A percentile compares a stretch with the other conserved stretches of the same genome.
phyloP scores from a whole-genome alignment of 2,888 invertebrate genomes.

The Chrysotoxum bicinctum region DNA sequence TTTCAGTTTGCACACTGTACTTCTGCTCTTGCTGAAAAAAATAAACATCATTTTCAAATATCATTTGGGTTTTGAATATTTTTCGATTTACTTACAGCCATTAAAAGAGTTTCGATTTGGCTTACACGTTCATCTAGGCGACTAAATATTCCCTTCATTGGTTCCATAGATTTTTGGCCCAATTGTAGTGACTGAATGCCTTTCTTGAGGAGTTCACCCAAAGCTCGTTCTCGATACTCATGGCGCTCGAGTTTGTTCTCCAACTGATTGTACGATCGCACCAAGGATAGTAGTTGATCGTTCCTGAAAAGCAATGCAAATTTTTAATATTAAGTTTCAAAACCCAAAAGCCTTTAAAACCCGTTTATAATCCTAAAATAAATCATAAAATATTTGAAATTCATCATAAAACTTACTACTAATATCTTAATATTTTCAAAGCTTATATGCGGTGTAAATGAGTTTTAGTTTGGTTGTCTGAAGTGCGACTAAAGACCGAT shows the following conservation, averaged over 20 bases:
- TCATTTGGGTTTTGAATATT: not conserved
- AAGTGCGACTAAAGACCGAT: too few relatives aligned
- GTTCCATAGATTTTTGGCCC: slow-evolving; percentile 87
- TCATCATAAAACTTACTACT: too few relatives aligned
- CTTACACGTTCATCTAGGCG: slow-evolving; percentile 89
- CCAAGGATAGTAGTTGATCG: slow-evolving; percentile 90
- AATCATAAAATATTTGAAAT: too few relatives aligned
- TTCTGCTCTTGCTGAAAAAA: slow-evolving; percentile 80
- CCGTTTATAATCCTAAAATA: too few relatives aligned
- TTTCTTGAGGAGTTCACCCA: slow-evolving; percentile 91
- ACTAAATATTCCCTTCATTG: slow-evolving; percentile 86
- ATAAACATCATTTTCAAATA: not conserved
- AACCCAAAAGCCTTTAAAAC: too few relatives aligned
- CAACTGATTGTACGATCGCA: slow-evolving; percentile 89
- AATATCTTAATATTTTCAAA: too few relatives aligned
- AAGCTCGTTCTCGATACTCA: slow-evolving; percentile 89
- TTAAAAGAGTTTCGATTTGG: slow-evolving; percentile 89
- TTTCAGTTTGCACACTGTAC: slow-evolving; percentile 79
- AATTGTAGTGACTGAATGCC: slow-evolving; percentile 88
- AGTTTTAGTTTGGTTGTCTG: too few relatives aligned
- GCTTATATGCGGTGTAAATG: too few relatives aligned
- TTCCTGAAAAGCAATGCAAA: slow-evolving; percentile 33
- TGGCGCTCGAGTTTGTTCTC: slow-evolving; percentile 93
- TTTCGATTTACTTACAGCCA: slow-evolving; percentile 83
- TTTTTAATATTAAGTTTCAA: not conserved